Evolutionary conservation across 1,140 invertebrate species (phyloP).

Genomic region (Hestina assimilis): DNA sequence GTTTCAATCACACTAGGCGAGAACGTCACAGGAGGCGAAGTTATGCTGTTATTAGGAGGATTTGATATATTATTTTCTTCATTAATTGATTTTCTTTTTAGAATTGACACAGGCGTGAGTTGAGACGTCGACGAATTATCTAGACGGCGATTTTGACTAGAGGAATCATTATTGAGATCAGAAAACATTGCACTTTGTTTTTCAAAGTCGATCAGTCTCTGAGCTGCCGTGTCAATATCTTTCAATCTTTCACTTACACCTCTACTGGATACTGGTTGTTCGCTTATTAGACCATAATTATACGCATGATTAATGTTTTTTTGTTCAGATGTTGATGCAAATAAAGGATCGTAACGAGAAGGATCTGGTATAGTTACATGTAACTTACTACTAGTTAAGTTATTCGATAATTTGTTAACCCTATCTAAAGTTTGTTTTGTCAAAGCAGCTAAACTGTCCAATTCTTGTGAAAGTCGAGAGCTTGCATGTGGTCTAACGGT

Average conservation of each 20-base stretch:
- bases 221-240: constrained; percentile 75
- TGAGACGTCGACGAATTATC: constrained; percentile 61
- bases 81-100: constrained; percentile 86
- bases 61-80: constrained; percentile 79
- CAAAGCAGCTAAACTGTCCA: constrained; percentile 82
- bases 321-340: constrained; percentile 51
- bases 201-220: constrained; percentile 77
- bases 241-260: constrained; percentile 69
- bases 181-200: constrained; percentile 75
- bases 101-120: constrained; percentile 84
- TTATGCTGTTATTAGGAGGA: constrained; percentile 76
- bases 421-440: constrained; percentile 84
- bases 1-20: constrained; percentile 83
- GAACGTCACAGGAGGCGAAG: constrained; percentile 84
- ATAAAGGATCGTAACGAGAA: constrained; percentile 53
- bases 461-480: constrained; percentile 79
- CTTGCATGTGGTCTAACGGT: constrained; percentile 60
- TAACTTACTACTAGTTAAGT: constrained; percentile 71
- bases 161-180: constrained; percentile 72
- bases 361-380: constrained; percentile 53
- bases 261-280: constrained; percentile 49
- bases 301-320: constrained; percentile 53
- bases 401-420: constrained; percentile 81
- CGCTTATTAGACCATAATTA: constrained; percentile 57
- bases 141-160: constrained; percentile 72